These are phyloP conservation scores for Cantharis nigra DNA, from an alignment of 2,888 invertebrate genomes.

Conservation along the genomic window DNA sequence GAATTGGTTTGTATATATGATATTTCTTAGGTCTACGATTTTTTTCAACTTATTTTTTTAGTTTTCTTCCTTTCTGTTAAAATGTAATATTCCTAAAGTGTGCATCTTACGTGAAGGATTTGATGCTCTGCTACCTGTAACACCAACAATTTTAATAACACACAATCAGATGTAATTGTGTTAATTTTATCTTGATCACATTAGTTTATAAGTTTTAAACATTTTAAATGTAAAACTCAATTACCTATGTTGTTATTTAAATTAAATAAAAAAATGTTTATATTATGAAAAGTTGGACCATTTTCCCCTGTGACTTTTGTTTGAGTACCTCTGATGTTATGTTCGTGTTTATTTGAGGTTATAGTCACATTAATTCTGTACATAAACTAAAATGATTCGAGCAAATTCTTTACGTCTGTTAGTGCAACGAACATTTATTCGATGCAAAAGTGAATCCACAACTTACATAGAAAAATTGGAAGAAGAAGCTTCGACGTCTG, in stretches of 20 bases:
- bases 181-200: neutral
- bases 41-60: conserved; percentile 50
- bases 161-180: conserved; percentile 31
- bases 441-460: conserved; percentile 33
- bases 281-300: neutral
- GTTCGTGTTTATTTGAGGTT: neutral
- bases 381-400: neutral
- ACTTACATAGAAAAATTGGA: conserved; percentile 47
- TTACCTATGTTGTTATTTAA: neutral
- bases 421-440: conserved; percentile 26
- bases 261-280: neutral
- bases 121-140: conserved; percentile 71
- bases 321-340: neutral
- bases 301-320: too few relatives aligned
- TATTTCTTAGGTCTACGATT: neutral
- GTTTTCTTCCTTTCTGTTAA: conserved; percentile 86
- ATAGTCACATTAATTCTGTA: neutral
- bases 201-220: neutral
- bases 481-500: conserved; percentile 36
- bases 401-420: neutral
- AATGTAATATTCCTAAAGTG: conserved; percentile 76
- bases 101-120: conserved; percentile 89
- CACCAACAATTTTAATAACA: conserved; percentile 61
- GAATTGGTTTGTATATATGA: conserved; percentile 63
- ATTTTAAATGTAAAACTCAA: neutral